Base-by-base conservation (phyloP, 2,797 vertebrate species). In the Garrulus glandarius region DNA sequence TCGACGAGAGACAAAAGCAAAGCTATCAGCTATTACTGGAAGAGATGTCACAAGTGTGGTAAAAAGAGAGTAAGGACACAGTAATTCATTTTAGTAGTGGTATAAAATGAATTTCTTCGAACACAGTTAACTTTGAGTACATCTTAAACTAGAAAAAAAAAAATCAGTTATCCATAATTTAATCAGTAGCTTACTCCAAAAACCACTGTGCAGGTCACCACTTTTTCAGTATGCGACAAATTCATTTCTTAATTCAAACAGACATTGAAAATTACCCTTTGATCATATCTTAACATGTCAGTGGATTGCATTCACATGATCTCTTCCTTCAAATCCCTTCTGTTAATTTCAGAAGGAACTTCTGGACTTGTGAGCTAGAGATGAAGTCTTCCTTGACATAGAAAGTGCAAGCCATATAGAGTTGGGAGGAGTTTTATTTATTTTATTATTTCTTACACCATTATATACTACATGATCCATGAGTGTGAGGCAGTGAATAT, bases 1-100 rank as follows among this genome's bases (percentile, higher is more conserved):
- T 8, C 61, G 95, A 67, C 93, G 93, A 83, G 70, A 44, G 92
- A 84, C 50, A 96, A 91, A 92, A 87, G 43, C 59, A 96, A 85
- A 81, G 47, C 70, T 15, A 21, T 84, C 63, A 23, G n/a, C 59
- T 27, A 0, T 95, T 36, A 74, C 85, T 75, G 72, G 91, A 75
- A 79, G 82, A 56, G 92, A 84, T 30, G 49, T 44, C 61, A 89
- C 89, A 81, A 75, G 67, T 82, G 32, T 68, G 23, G 19, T 60
- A 52, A 96, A 91, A 85, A 81, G 27, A 37, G 85, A 89, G 89
- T 95, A 87, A 96, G 91, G 81, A 70, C 20, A 37, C 36, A 52
- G 21, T 15, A 65, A 30, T 46, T 63, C 13, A 43, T 81, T 86
- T 87, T 83, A 68, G 56, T 41, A 61, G 37, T 23, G 18, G 4